A percentile compares a stretch with the other conserved stretches of the same genome.
These are phyloP conservation scores for Drosophila atroscutellata DNA, from an alignment of 2,888 invertebrate genomes.

Conservation along the genomic window DNA sequence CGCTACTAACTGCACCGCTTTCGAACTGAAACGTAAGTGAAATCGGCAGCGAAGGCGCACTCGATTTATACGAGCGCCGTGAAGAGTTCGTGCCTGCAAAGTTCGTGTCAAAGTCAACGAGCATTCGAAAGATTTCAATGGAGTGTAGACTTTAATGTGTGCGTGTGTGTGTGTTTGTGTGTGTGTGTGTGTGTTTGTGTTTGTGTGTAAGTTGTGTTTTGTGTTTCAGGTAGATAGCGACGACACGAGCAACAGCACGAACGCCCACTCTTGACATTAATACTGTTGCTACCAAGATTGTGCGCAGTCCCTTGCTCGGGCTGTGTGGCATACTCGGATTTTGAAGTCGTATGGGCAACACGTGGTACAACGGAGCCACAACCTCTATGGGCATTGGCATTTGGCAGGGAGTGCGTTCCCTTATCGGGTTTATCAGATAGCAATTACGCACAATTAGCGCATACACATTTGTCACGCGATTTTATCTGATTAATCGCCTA, in stretches of 20 bases:
- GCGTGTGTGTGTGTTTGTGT: slow-evolving; percentile 4
- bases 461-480: slow-evolving; percentile 42
- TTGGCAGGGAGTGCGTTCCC: slow-evolving; percentile 21
- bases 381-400: slow-evolving; percentile 8
- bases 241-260: slow-evolving; percentile 48
- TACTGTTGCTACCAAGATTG: slow-evolving; percentile 51
- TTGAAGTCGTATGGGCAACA: slow-evolving; percentile 62
- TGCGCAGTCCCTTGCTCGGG: slow-evolving; percentile 67
- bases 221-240: slow-evolving; percentile 47
- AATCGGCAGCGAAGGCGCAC: slow-evolving; percentile 70
- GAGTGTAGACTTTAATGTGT: slow-evolving; percentile 10
- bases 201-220: slow-evolving; percentile 15
- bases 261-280: slow-evolving; percentile 46
- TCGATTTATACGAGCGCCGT: slow-evolving; percentile 78
- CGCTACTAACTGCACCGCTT: slow-evolving; percentile 77
- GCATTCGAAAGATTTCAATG: slow-evolving; percentile 79
- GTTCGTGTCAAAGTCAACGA: slow-evolving; percentile 55
- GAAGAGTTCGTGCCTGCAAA: slow-evolving; percentile 29
- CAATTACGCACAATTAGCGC: slow-evolving; percentile 76
- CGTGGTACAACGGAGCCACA: slow-evolving; percentile 52
- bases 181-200: neutral
- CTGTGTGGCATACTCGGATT: neutral
- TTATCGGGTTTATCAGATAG: slow-evolving; percentile 68
- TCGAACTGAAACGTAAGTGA: slow-evolving; percentile 82
- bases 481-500: slow-evolving; percentile 53